These are phyloP conservation scores for Sylvicola cinctus DNA, from an alignment of 2,888 invertebrate species.

Conservation along the genomic window DNA sequence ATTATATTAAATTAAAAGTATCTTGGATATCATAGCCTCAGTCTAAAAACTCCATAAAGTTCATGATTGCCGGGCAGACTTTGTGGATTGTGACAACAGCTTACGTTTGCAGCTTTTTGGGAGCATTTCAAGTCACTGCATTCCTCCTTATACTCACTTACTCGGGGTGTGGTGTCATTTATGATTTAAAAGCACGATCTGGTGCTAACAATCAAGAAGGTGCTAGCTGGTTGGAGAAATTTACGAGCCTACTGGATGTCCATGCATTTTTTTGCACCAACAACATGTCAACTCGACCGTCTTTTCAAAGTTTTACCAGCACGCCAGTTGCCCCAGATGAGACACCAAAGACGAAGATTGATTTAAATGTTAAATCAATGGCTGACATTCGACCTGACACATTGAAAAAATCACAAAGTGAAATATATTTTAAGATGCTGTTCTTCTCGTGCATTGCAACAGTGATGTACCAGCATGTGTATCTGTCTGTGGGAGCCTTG, in stretches of 20 bases:
- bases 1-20: too few relatives aligned
- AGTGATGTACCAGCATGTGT: slow-evolving; percentile 69
- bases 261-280: not conserved
- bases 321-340: too few relatives aligned
- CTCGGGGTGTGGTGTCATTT: slow-evolving; percentile 40
- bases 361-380: slow-evolving; percentile 13
- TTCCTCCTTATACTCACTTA: slow-evolving; percentile 46
- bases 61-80: slow-evolving; percentile 45
- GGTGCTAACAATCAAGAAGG: not conserved
- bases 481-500: slow-evolving; percentile 56
- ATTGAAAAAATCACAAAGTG: slow-evolving; percentile 31
- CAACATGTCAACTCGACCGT: not conserved
- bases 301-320: too few relatives aligned
- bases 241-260: slow-evolving; percentile 2
- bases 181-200: slow-evolving; percentile 13
- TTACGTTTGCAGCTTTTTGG: slow-evolving; percentile 53
- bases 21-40: too few relatives aligned
- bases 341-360: slow-evolving; percentile 10
- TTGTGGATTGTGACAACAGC: slow-evolving; percentile 60
- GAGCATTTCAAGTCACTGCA: slow-evolving; percentile 53
- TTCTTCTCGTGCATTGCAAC: slow-evolving; percentile 68
- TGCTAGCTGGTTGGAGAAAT: not conserved
- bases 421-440: slow-evolving; percentile 51
- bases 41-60: slow-evolving; percentile 39
- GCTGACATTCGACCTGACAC: slow-evolving; percentile 17